Evolutionary conservation across 2,797 vertebrate genomes (phyloP).

Genomic region (Ciconia nigra): DNA sequence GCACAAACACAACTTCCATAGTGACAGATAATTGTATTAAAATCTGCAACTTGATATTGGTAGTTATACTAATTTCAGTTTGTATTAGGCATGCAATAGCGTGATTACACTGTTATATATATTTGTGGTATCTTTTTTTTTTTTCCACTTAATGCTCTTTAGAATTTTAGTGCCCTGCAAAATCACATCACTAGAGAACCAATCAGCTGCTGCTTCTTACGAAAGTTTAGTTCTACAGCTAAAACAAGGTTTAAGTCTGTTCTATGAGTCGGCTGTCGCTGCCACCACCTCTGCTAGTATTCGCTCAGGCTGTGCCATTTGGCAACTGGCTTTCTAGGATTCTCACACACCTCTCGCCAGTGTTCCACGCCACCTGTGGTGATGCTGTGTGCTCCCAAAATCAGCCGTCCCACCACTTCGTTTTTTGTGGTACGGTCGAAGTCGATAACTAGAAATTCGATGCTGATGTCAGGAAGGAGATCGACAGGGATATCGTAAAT

Average conservation of each 20-base stretch:
- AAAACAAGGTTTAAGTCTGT: conserved; percentile 59
- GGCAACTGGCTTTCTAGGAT: conserved; percentile 86
- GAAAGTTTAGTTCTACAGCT: conserved; percentile 71
- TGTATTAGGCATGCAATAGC: conserved; percentile 81
- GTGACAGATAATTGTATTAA: conserved; percentile 70
- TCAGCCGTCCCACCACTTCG: conserved; percentile 89
- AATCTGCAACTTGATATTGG: conserved; percentile 70
- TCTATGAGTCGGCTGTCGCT: background rate
- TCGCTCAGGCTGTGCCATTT: conserved; percentile 95
- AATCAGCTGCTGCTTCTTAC: conserved; percentile 59
- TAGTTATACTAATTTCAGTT: conserved; percentile 73
- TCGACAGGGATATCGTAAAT: conserved; percentile 92
- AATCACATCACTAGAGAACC: conserved; percentile 65
- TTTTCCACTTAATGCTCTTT: conserved; percentile 32
- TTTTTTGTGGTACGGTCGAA: conserved; percentile 97
- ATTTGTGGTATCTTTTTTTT: conserved; percentile 20
- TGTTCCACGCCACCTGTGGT: conserved; percentile 81
- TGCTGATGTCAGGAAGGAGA: conserved; percentile 89
- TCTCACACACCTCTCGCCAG: conserved; percentile 91
- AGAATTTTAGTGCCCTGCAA: conserved; percentile 71
- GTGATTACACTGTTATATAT: conserved; percentile 77
- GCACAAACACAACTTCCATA: conserved; percentile 79
- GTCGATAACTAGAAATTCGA: conserved; percentile 94
- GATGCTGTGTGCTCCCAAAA: conserved; percentile 87
- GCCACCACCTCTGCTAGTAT: conserved; percentile 73